Evolutionary conservation across 2,888 invertebrate species (phyloP), one percentile per base, ranked within the genome.

Genomic region (Ferrisia virgata): DNA sequence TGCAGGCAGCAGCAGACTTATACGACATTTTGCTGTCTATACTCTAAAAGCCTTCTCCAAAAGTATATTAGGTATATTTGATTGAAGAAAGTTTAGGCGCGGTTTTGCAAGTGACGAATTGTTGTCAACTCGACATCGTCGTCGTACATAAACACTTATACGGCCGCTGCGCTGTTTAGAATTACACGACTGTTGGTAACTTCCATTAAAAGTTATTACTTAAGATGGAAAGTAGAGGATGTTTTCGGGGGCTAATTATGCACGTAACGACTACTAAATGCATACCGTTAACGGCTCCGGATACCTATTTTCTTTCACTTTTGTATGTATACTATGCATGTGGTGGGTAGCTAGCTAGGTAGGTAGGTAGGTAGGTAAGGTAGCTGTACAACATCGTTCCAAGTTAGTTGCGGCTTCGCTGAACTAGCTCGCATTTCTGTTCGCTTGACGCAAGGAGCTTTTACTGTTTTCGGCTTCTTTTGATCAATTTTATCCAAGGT

Each of bases 201-300:
- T 64, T 64, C 58, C 58, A 64, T 64, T 64, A 64, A 64, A 64
- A 64, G 58, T 64, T 64, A 64, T 64, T 64, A 64, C 58, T 53
- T 28, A 64, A 64, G 58, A 28, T 64, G 58, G 58, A 64, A 64
- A 64, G 1, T 4, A 18, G 13, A 13, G 3, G 58, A 64, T 64
- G 58, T 64, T 64, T 64, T 64, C 28, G 58, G 58, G 5, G 58
- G 58, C 58, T 64, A 64, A 64, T 64, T 64, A 64, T 64, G 58
- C 58, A 28, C 58, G 47, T 64, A 64, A 53, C 53, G 22, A 53
- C 53, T 53, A 53, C 53, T 53, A 53, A 53, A 64, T 64, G 58
- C 58, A 64, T 13, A 28, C 28, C 11, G 28, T 64, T 64, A 64
- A 28, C 58, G 11, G 58, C 58, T 28, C 25, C 28, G 13, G 11